phyloP scores from a whole-genome alignment of 2,797 vertebrate genomes.

The Poecilia wingei region DNA sequence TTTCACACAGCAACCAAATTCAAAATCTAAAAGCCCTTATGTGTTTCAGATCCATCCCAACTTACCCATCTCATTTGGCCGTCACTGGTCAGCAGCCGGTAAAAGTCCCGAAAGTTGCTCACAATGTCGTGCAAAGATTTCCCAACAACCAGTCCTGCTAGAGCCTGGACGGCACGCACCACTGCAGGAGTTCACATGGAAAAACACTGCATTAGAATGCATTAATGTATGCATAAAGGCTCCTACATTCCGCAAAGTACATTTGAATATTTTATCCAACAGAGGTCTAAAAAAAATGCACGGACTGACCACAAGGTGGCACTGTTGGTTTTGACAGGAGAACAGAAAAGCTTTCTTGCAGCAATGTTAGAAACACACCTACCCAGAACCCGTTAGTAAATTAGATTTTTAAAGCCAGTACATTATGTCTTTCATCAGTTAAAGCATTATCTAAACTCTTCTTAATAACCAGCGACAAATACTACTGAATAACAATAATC shows the following conservation, averaged over 20 bases:
- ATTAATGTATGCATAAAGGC: background rate
- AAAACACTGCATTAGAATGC: background rate
- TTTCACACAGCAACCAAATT: too few species aligned
- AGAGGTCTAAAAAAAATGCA: background rate
- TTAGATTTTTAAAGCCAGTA: background rate
- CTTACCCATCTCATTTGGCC: constrained; percentile 85
- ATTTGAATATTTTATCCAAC: background rate
- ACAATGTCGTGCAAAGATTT: constrained; percentile 82
- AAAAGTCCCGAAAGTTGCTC: constrained; percentile 84
- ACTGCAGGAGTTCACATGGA: constrained; percentile 61
- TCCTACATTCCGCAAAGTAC: background rate
- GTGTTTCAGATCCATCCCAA: background rate
- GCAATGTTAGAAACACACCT: background rate
- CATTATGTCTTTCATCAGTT: background rate
- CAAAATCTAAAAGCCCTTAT: background rate
- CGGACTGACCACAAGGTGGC: constrained; percentile 49
- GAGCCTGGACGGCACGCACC: constrained; percentile 79
- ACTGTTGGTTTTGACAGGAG: background rate
- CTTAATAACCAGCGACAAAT: background rate
- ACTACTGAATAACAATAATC: background rate
- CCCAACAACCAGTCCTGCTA: constrained; percentile 77
- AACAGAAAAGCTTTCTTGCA: background rate
- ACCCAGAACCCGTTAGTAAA: background rate
- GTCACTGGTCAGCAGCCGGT: constrained; percentile 82
- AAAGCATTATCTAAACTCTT: background rate